phyloP scores from a whole-genome alignment of 2,888 invertebrate genomes.

The Paralinhomoeus sp. region DNA sequence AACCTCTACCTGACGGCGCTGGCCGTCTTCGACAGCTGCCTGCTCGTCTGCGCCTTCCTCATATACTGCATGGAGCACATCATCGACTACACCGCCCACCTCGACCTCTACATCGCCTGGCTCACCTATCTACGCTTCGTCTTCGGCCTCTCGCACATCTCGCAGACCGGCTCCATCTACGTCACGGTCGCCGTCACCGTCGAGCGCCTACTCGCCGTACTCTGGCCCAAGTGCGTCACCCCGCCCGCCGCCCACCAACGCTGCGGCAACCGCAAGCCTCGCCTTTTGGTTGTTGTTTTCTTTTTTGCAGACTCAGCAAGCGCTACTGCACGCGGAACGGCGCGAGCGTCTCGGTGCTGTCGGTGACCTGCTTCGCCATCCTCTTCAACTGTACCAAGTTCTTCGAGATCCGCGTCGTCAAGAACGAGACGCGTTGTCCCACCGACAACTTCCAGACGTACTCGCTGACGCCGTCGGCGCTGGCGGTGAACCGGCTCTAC shows the following conservation, averaged over 20 bases:
- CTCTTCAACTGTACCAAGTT: constrained; percentile 20
- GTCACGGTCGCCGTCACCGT: constrained; percentile 19
- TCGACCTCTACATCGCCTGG: constrained; percentile 36
- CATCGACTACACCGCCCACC: constrained; percentile 51
- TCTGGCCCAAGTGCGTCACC: constrained; percentile 8
- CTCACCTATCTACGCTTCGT: constrained; percentile 15
- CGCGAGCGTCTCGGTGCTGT: constrained; percentile 10
- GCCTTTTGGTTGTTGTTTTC: too few species aligned
- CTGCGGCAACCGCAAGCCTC: not conserved
- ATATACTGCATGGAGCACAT: constrained; percentile 68
- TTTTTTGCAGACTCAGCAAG: too few species aligned
- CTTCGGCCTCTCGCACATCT: constrained; percentile 19
- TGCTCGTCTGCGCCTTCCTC: constrained; percentile 53
- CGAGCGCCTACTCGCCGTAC: constrained; percentile 19
- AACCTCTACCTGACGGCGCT: constrained; percentile 77
- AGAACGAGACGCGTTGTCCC: not conserved
- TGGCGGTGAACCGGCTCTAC: not conserved
- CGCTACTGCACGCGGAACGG: not conserved
- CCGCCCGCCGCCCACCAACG: not conserved
- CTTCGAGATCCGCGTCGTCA: constrained; percentile 16
- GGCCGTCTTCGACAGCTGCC: constrained; percentile 71
- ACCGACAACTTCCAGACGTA: not conserved
- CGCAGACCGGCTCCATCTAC: constrained; percentile 19
- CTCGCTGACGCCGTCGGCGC: not conserved
- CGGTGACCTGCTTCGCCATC: constrained; percentile 18